A percentile compares a stretch with the other conserved stretches of the same genome.
phyloP scores from a whole-genome alignment of 2,113 vertebrate genomes.

The Coptodon bakossiorum region DNA sequence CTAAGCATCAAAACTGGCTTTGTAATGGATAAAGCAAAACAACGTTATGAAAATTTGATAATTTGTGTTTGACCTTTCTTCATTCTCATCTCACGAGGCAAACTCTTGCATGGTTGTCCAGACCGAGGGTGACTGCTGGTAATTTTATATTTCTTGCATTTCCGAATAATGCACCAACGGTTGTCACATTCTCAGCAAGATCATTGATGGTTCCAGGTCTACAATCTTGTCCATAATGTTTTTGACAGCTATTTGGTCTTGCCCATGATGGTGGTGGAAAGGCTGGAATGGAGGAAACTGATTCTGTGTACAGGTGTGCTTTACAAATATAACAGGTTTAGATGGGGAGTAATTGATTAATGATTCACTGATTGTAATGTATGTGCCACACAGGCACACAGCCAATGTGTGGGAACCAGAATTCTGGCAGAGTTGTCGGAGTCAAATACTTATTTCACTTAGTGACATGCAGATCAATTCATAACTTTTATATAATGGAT shows the following conservation, averaged over 20 bases:
- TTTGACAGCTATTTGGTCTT: background rate
- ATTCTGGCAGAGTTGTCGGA: background rate
- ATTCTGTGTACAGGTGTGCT: background rate
- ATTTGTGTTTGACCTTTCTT: background rate
- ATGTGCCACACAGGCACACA: background rate
- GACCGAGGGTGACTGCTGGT: background rate
- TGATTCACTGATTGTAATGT: background rate
- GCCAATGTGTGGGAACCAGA: background rate
- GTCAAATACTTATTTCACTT: background rate
- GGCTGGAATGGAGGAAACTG: background rate
- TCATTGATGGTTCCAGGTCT: background rate
- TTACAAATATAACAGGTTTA: background rate
- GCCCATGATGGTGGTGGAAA: background rate
- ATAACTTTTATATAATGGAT: background rate
- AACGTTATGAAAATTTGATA: fast-evolving
- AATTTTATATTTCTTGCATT: background rate
- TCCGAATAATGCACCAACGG: background rate
- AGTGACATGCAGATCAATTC: fast-evolving
- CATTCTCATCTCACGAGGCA: background rate
- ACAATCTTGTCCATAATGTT: background rate
- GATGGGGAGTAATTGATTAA: background rate
- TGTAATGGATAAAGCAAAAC: background rate
- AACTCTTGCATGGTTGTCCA: background rate
- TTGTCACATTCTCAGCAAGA: background rate
- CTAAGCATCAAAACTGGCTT: background rate